Evolutionary conservation across 1,140 invertebrate species (phyloP).

Genomic region (Adelges cooleyi): DNA sequence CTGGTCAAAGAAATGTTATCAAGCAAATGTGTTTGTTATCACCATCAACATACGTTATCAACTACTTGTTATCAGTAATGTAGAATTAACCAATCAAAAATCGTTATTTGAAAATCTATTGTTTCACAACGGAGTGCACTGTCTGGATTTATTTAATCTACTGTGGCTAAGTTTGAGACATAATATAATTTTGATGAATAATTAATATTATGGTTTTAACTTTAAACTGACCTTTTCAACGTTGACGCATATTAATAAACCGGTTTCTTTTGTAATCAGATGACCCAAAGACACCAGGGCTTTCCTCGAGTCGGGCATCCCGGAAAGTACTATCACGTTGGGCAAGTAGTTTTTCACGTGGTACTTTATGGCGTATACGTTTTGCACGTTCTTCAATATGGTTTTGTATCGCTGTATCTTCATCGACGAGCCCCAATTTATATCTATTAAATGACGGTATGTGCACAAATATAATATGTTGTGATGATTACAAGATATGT

Average conservation of each 20-base stretch:
- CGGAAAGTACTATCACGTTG: conserved; percentile 73
- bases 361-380: conserved; percentile 72
- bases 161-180: no score
- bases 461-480: no score
- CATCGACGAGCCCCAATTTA: conserved; percentile 95
- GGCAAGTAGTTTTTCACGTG: conserved; percentile 96
- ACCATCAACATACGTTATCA: no score
- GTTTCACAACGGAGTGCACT: no score
- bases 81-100: no score
- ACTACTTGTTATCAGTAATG: no score
- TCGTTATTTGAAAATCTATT: no score
- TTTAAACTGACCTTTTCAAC: conserved; percentile 54
- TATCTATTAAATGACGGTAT: no score
- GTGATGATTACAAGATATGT: no score
- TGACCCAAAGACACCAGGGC: conserved; percentile 81
- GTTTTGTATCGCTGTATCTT: conserved; percentile 94
- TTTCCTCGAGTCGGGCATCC: conserved; percentile 65
- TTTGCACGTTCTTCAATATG: conserved; percentile 67
- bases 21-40: no score
- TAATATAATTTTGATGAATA: background rate
- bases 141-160: no score
- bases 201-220: background rate
- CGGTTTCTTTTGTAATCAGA: conserved; percentile 83
- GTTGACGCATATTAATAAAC: conserved; percentile 81
- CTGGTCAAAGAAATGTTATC: no score